These are phyloP conservation scores for Galerucella nymphaeae DNA, from an alignment of 2,888 invertebrate species.

Conservation along the genomic window DNA sequence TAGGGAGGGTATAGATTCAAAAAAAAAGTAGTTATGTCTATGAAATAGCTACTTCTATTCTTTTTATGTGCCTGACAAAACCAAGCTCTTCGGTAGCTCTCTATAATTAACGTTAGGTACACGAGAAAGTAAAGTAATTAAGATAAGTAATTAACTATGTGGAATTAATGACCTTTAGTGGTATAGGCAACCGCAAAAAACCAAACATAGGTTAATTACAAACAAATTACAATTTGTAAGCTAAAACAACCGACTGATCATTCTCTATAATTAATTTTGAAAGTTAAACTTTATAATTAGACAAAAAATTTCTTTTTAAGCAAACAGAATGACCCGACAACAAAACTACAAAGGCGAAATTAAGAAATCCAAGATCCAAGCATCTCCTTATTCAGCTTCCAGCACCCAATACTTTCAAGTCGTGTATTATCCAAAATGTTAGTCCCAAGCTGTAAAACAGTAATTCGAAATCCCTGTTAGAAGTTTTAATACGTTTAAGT, in stretches of 20 bases:
- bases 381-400: background rate
- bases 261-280: background rate
- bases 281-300: background rate
- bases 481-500: background rate
- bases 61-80: background rate
- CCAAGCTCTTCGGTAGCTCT: background rate
- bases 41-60: background rate
- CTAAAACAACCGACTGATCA: background rate
- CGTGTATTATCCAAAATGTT: background rate
- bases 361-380: no score
- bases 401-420: background rate
- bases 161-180: slow-evolving; percentile 11
- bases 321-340: no score
- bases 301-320: no score
- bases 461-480: background rate
- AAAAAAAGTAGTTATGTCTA: background rate
- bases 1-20: background rate
- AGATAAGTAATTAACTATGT: slow-evolving; percentile 12
- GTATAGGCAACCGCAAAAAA: slow-evolving; percentile 1
- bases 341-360: no score
- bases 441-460: background rate
- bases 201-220: no score
- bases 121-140: slow-evolving; percentile 19
- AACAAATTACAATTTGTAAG: background rate
- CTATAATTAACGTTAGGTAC: slow-evolving; percentile 6